A percentile compares a stretch with the other conserved stretches of the same genome.
phyloP scores from a whole-genome alignment of 2,888 invertebrate species.

The Onthophagus sagittarius region DNA sequence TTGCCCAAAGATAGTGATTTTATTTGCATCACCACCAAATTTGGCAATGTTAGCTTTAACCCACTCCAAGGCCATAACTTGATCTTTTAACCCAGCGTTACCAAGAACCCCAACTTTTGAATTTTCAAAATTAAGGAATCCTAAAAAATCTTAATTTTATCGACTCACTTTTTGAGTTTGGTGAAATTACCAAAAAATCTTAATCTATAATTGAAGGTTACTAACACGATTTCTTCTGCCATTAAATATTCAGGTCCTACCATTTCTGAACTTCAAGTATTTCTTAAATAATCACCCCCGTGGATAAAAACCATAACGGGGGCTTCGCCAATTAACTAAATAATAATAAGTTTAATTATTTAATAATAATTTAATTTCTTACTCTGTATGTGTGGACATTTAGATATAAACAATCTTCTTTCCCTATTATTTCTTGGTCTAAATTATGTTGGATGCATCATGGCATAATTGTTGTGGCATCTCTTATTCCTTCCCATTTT shows the following conservation, averaged over 20 bases:
- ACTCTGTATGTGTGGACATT: constrained; percentile 41
- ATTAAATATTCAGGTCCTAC: constrained; percentile 44
- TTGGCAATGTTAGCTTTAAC: constrained; percentile 46
- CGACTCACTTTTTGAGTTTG: not conserved
- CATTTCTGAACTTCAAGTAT: constrained; percentile 9
- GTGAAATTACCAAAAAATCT: constrained; percentile 41
- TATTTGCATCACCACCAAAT: constrained; percentile 49
- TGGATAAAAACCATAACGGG: constrained; percentile 20
- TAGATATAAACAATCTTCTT: constrained; percentile 49
- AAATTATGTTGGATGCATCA: constrained; percentile 14
- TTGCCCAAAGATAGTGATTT: constrained; percentile 50
- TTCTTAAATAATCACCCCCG: constrained; percentile 7
- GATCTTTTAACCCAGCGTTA: constrained; percentile 51
- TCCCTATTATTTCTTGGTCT: constrained; percentile 29
- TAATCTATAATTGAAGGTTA: constrained; percentile 51
- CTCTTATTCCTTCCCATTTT: constrained; percentile 46
- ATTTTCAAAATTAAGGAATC: constrained; percentile 47
- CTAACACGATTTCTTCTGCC: constrained; percentile 51
- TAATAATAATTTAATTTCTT: not conserved
- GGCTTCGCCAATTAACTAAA: not conserved
- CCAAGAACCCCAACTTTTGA: constrained; percentile 46
- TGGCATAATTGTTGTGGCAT: constrained; percentile 42
- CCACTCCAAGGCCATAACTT: constrained; percentile 35
- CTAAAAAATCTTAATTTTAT: constrained; percentile 30
- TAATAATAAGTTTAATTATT: constrained; percentile 9